phyloP scores from a whole-genome alignment of 2,888 invertebrate species.

The Lycaena phlaeas region DNA sequence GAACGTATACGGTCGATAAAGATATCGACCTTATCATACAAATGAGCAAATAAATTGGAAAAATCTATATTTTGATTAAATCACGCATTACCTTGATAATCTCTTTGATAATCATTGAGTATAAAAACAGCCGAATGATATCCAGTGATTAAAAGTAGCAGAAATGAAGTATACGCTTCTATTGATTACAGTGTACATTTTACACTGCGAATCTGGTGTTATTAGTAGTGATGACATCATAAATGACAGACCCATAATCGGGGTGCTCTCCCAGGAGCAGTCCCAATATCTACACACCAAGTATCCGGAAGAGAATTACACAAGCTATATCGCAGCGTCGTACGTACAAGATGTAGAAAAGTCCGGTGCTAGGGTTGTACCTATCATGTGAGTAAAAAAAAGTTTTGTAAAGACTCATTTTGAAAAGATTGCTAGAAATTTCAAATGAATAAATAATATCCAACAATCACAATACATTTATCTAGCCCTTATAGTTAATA shows the following conservation, averaged over 20 bases:
- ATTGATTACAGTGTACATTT: slow-evolving; percentile 34
- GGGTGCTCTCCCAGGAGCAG: slow-evolving; percentile 80
- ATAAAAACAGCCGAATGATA: no score
- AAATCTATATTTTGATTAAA: no score
- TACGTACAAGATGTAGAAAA: slow-evolving; percentile 92
- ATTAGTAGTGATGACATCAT: slow-evolving; percentile 26
- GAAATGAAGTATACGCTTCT: slow-evolving; percentile 41
- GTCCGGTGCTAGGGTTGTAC: slow-evolving; percentile 88
- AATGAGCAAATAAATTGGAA: no score
- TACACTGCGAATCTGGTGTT: slow-evolving; percentile 40
- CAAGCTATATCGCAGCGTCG: slow-evolving; percentile 87
- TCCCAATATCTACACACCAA: slow-evolving; percentile 60
- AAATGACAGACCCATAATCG: slow-evolving; percentile 76
- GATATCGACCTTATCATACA: no score
- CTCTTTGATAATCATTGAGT: no score
- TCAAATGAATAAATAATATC: no score
- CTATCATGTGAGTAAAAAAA: slow-evolving; percentile 79
- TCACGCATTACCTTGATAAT: no score
- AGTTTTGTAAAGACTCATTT: neutral
- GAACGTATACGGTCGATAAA: no score
- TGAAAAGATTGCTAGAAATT: neutral
- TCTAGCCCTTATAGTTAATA: no score
- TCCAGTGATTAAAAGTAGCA: no score
- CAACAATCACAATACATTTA: no score
- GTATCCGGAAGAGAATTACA: slow-evolving; percentile 68